A percentile compares a stretch with the other conserved stretches of the same genome.
Evolutionary conservation across 2,888 invertebrate species (phyloP).

Genomic region (Leucoptera coffeella): DNA sequence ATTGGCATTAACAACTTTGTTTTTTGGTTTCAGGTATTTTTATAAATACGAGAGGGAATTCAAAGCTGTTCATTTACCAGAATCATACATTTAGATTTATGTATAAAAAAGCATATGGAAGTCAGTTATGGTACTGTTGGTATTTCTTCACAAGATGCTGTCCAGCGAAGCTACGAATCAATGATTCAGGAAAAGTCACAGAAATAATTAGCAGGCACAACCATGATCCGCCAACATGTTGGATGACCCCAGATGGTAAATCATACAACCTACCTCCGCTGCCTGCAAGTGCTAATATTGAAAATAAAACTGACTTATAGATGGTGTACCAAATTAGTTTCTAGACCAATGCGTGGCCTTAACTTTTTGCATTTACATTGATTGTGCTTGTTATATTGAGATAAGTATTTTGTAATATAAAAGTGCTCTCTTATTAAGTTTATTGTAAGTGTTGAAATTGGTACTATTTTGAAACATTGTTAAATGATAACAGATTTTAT

Average conservation of each 20-base stretch:
- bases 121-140: constrained; percentile 47
- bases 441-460: no score
- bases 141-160: constrained; percentile 45
- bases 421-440: no score
- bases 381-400: no score
- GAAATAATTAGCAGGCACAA: constrained; percentile 41
- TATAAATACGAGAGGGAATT: constrained; percentile 44
- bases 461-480: no score
- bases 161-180: constrained; percentile 38
- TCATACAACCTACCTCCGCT: constrained; percentile 35
- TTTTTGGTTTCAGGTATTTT: constrained; percentile 36
- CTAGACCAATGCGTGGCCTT: no score
- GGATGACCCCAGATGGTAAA: constrained; percentile 47
- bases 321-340: no score
- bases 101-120: constrained; percentile 48
- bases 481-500: no score
- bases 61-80: constrained; percentile 42
- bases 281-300: constrained; percentile 11
- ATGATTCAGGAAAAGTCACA: constrained; percentile 37
- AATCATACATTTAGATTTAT: constrained; percentile 47
- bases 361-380: no score
- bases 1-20: constrained; percentile 3
- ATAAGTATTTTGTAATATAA: no score
- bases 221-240: constrained; percentile 42
- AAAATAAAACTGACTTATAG: constrained; percentile 19